phyloP scores from a whole-genome alignment of 2,888 invertebrate genomes.

The Augiades crinisus region DNA sequence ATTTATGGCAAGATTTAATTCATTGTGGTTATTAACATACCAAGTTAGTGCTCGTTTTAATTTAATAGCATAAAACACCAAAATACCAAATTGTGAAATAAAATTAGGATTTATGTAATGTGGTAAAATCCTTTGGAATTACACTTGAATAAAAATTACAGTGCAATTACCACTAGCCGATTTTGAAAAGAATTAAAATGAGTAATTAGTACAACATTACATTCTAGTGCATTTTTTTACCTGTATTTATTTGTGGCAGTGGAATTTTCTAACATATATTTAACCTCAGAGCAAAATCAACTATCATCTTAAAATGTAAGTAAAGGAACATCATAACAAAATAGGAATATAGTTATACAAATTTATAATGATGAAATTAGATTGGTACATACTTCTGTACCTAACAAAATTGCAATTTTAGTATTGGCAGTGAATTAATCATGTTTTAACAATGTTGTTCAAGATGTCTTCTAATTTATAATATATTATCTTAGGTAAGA shows the following conservation, averaged over 20 bases:
- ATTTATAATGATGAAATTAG: not conserved
- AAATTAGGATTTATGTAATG: too few species aligned
- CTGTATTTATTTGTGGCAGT: not conserved
- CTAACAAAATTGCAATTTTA: not conserved
- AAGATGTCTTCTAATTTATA: not conserved
- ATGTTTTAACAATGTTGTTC: not conserved
- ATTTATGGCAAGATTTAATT: not conserved
- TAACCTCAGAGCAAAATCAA: not conserved
- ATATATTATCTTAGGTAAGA: not conserved
- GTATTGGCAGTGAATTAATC: conserved; percentile 2
- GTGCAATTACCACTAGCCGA: too few species aligned
- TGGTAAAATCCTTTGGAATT: too few species aligned
- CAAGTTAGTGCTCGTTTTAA: not conserved
- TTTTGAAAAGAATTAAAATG: not conserved
- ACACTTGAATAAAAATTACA: too few species aligned
- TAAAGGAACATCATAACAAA: conserved; percentile 13
- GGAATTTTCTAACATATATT: not conserved
- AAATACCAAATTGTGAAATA: too few species aligned
- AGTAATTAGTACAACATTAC: not conserved
- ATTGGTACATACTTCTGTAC: not conserved
- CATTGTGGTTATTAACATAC: not conserved
- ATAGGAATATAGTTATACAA: not conserved
- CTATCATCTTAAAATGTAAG: conserved; percentile 1
- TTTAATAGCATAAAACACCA: not conserved
- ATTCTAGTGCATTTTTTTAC: not conserved